A percentile compares a stretch with the other conserved stretches of the same genome.
Conservation (phyloP, 2,888 invertebrate genomes). For the Noctuana brunneofusca region DNA sequence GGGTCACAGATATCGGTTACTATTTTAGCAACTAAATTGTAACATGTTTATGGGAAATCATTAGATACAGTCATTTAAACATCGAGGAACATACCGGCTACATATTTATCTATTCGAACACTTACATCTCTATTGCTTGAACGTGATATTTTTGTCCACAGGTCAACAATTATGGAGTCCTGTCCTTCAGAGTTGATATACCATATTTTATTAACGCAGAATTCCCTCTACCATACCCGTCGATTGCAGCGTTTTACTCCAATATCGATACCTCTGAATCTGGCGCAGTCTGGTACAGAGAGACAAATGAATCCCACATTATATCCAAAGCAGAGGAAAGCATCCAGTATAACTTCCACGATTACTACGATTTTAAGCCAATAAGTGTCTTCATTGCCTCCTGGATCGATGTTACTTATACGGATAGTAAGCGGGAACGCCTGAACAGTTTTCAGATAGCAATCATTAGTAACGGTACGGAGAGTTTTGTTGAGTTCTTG, state of each 20-base stretch:
- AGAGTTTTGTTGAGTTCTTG: constrained; percentile 92
- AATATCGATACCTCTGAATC: constrained; percentile 92
- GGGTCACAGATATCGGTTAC: constrained; percentile 35
- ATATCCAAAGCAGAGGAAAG: constrained; percentile 86
- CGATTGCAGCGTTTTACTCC: constrained; percentile 95
- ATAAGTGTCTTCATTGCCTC: constrained; percentile 92
- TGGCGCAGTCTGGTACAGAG: constrained; percentile 89
- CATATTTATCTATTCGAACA: too few species aligned
- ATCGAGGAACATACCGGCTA: too few species aligned
- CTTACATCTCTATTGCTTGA: not conserved
- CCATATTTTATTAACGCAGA: constrained; percentile 93
- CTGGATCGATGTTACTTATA: constrained; percentile 94
- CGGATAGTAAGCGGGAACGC: constrained; percentile 84
- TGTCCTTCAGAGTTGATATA: constrained; percentile 95
- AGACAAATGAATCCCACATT: constrained; percentile 84
- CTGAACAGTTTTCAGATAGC: constrained; percentile 93
- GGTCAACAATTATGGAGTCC: constrained; percentile 95
- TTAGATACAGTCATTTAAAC: not conserved
- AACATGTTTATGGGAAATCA: not conserved
- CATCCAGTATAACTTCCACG: constrained; percentile 88
- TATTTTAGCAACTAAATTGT: constrained; percentile 31
- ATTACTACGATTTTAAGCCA: constrained; percentile 88
- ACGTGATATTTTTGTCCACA: constrained; percentile 59
- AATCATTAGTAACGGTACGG: constrained; percentile 87
- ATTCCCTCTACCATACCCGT: constrained; percentile 94